phyloP scores from a whole-genome alignment of 2,888 invertebrate species.

The Entomobrya proxima region DNA sequence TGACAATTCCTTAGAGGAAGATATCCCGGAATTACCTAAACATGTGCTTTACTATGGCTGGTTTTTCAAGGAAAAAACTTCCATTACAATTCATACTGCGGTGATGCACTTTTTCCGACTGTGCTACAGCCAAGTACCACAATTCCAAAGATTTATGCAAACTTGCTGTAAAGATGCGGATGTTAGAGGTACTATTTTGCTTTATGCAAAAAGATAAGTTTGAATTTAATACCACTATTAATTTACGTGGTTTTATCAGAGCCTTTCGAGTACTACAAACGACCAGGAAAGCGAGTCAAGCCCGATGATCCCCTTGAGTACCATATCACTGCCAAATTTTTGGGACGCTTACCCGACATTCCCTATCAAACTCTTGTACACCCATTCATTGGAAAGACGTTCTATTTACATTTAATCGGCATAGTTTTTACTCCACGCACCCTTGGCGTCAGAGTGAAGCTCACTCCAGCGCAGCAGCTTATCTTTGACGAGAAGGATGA shows the following conservation, averaged over 20 bases:
- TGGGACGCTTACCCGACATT: slow-evolving; percentile 31
- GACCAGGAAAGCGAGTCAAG: slow-evolving; percentile 44
- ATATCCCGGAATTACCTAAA: slow-evolving; percentile 49
- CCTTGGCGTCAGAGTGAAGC: slow-evolving; percentile 76
- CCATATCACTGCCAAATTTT: slow-evolving; percentile 63
- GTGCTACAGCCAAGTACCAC: slow-evolving; percentile 41
- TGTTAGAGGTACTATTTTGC: slow-evolving; percentile 32
- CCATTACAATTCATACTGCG: slow-evolving; percentile 9
- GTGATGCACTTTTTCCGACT: slow-evolving; percentile 16
- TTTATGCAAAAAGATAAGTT: not conserved
- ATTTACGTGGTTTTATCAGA: slow-evolving; percentile 14
- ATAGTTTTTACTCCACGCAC: slow-evolving; percentile 73
- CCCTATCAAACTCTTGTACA: slow-evolving; percentile 47
- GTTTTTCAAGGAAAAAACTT: slow-evolving; percentile 51
- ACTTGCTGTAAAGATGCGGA: slow-evolving; percentile 48
- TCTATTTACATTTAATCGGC: slow-evolving; percentile 56
- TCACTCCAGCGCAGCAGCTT: slow-evolving; percentile 75
- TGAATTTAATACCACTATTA: not conserved
- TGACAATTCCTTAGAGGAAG: not conserved
- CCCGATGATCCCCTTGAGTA: slow-evolving; percentile 48
- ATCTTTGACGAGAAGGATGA: slow-evolving; percentile 76
- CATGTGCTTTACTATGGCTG: slow-evolving; percentile 65
- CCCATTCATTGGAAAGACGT: slow-evolving; percentile 37
- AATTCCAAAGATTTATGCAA: slow-evolving; percentile 59
- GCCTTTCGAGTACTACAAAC: slow-evolving; percentile 52